phyloP scores from a whole-genome alignment of 2,113 vertebrate species.

The Hippocampus abdominalis region DNA sequence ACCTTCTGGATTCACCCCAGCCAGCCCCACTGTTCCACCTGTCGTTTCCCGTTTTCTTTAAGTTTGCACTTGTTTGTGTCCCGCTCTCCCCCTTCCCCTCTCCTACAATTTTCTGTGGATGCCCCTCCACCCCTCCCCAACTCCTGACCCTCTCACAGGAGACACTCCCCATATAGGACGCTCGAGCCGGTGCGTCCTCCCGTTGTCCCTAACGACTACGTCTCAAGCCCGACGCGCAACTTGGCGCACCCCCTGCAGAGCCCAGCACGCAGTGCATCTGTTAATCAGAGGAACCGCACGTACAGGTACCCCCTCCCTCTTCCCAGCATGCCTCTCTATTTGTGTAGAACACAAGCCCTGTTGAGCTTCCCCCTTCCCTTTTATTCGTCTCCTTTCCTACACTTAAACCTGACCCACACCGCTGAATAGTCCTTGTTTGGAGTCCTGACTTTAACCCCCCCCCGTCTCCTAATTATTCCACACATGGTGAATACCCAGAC shows the following conservation, averaged over 20 bases:
- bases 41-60: conserved; percentile 58
- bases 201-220: conserved; percentile 98
- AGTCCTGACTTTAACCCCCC: neutral
- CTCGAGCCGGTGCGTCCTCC: conserved; percentile 98
- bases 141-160: conserved; percentile 78
- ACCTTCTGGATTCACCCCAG: conserved; percentile 27
- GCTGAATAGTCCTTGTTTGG: neutral
- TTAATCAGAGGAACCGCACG: conserved; percentile 99
- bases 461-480: neutral
- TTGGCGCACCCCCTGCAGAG: conserved; percentile 90
- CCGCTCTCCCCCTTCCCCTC: conserved; percentile 20
- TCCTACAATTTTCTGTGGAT: conserved; percentile 53
- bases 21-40: conserved; percentile 44
- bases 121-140: conserved; percentile 17
- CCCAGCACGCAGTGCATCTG: conserved; percentile 93
- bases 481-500: neutral
- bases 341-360: conserved; percentile 34
- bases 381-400: conserved; percentile 30
- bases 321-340: conserved; percentile 56
- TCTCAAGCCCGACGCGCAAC: conserved; percentile 96
- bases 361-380: conserved; percentile 5
- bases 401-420: conserved; percentile 12
- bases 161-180: conserved; percentile 98
- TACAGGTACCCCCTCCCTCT: conserved; percentile 86
- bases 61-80: conserved; percentile 69